A percentile compares a stretch with the other conserved stretches of the same genome.
Evolutionary conservation across 2,113 vertebrate species (phyloP).

Genomic region (Isichthys henryi): DNA sequence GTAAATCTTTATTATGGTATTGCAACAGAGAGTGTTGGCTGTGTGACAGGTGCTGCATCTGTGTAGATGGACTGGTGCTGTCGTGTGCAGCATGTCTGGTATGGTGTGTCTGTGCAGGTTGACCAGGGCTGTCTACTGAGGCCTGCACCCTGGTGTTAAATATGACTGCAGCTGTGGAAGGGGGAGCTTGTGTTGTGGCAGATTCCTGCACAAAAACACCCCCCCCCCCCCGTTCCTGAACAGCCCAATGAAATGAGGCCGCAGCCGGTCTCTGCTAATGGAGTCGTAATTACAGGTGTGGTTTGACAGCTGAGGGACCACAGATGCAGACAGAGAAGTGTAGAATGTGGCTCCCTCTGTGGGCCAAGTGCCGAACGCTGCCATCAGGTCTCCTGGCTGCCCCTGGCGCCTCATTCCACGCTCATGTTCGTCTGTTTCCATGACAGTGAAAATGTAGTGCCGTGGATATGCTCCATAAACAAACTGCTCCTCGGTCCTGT

Average conservation of each 20-base stretch:
- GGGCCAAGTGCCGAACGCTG: background rate
- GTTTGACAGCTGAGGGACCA: conserved; percentile 60
- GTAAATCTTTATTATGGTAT: background rate
- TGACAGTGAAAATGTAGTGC: background rate
- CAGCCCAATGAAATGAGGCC: conserved; percentile 62
- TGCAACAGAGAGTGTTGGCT: background rate
- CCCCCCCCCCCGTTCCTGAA: conserved; percentile 56
- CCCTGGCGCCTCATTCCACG: background rate
- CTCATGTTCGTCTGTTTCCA: background rate
- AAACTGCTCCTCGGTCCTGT: background rate
- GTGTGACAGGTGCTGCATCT: background rate
- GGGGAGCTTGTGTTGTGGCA: conserved; percentile 44
- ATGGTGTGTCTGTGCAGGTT: too few relatives aligned
- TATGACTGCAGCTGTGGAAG: conserved; percentile 55
- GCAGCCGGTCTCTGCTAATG: conserved; percentile 67
- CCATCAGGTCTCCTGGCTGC: background rate
- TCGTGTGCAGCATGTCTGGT: background rate
- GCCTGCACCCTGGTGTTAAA: background rate
- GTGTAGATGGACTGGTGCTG: background rate
- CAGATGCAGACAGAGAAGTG: conserved; percentile 26
- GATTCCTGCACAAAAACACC: conserved; percentile 58
- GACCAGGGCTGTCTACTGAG: background rate
- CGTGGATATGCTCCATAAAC: background rate
- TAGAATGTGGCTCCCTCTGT: background rate
- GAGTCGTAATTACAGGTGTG: conserved; percentile 68